Conservation (phyloP, 2,797 vertebrate species). For the Myiotriccus ornatus region DNA sequence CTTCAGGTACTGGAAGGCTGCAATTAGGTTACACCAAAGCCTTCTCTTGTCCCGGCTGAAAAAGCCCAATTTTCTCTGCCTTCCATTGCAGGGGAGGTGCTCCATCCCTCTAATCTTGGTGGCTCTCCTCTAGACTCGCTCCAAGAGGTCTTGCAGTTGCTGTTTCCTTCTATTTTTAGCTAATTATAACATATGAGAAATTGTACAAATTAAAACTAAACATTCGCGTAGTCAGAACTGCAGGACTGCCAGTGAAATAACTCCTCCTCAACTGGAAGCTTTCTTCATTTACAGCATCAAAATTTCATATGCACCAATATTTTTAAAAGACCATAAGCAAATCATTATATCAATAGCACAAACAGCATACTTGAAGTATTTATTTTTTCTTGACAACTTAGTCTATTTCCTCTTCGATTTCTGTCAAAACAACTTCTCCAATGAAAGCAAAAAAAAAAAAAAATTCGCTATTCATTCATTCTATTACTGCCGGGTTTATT, state of each 20-base stretch:
- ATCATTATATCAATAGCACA: background rate
- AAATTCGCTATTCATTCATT: background rate
- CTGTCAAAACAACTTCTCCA: background rate
- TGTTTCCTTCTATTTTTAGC: background rate
- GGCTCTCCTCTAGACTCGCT: background rate
- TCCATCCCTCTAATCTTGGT: background rate
- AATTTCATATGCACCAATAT: background rate
- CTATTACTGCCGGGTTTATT: background rate
- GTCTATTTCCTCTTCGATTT: background rate
- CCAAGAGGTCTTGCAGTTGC: background rate
- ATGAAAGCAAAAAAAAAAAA: background rate
- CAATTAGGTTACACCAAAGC: background rate
- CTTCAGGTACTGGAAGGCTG: background rate
- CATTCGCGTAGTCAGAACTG: background rate
- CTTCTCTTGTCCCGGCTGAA: background rate
- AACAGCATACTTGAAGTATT: background rate
- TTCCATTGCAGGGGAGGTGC: background rate
- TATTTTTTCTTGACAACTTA: background rate
- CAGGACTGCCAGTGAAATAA: background rate
- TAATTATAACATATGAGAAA: background rate
- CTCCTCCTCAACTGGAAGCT: background rate
- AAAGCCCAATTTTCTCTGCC: background rate
- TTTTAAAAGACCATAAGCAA: background rate
- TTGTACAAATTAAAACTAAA: background rate
- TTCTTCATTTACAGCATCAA: background rate